Conservation (phyloP, 2,888 invertebrate genomes). For the Drosophila imparisetae region DNA sequence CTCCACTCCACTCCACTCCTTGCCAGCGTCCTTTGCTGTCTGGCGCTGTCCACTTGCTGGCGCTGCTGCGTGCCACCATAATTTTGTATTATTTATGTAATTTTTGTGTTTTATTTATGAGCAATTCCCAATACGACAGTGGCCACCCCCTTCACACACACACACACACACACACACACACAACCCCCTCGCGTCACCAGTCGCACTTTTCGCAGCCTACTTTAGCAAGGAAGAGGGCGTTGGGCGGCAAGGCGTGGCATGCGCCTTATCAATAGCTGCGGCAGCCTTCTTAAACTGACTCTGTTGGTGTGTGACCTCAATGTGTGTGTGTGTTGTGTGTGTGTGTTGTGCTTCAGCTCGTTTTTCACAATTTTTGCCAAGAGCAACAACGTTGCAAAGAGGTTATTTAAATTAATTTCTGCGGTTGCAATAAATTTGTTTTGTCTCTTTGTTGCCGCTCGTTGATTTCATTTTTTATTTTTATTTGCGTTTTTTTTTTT, state of each 20-base stretch:
- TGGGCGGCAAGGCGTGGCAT: neutral
- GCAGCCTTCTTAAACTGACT: slow-evolving; percentile 14
- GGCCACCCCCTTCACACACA: neutral
- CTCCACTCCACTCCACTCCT: neutral
- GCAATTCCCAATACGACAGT: slow-evolving; percentile 56
- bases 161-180: neutral
- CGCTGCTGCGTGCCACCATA: slow-evolving; percentile 33
- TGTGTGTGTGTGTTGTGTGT: slow-evolving; percentile 10
- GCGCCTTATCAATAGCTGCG: slow-evolving; percentile 30
- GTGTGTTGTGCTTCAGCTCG: slow-evolving; percentile 24
- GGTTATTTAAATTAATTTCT: slow-evolving; percentile 75
- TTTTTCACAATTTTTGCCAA: slow-evolving; percentile 63
- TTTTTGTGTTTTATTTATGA: slow-evolving; percentile 68
- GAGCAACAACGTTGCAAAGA: slow-evolving; percentile 49
- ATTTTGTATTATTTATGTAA: slow-evolving; percentile 73
- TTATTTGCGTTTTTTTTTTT: neutral
- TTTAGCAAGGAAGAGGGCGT: slow-evolving; percentile 1
- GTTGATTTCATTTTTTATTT: slow-evolving; percentile 12
- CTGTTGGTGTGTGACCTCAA: slow-evolving; percentile 10
- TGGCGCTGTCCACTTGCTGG: slow-evolving; percentile 47
- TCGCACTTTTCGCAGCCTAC: slow-evolving; percentile 37
- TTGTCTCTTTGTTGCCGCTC: slow-evolving; percentile 45
- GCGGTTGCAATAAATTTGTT: slow-evolving; percentile 74
- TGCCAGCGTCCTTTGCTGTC: slow-evolving; percentile 5
- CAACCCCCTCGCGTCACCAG: neutral